Conservation (phyloP, 2,113 vertebrate genomes). For the Eudyptes chrysolophus region DNA sequence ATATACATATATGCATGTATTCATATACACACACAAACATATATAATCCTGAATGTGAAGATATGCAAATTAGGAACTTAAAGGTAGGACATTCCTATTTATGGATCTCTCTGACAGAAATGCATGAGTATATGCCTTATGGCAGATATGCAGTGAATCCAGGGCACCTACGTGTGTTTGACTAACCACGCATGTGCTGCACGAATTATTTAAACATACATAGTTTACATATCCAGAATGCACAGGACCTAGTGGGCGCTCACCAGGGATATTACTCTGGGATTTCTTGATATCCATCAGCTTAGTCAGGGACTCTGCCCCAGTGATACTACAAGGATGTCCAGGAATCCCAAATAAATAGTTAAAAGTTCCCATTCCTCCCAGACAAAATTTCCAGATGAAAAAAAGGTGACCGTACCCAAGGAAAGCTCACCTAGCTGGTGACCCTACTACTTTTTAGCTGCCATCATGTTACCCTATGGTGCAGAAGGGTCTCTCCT, state of each 20-base stretch:
- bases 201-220: neutral
- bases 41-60: neutral
- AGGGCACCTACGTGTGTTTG: neutral
- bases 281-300: neutral
- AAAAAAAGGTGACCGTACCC: neutral
- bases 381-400: neutral
- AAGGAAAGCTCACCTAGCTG: neutral
- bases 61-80: neutral
- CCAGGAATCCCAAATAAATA: neutral
- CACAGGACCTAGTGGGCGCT: neutral
- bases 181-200: neutral
- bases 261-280: neutral
- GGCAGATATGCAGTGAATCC: neutral
- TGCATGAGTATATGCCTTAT: neutral
- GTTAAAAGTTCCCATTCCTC: neutral
- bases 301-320: neutral
- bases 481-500: neutral
- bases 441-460: neutral
- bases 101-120: neutral
- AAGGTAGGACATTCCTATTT: neutral
- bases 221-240: neutral
- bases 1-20: too few relatives aligned
- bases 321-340: neutral
- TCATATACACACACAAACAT: accelerated
- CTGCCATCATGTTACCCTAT: neutral